phyloP scores from a whole-genome alignment of 2,797 vertebrate genomes.

The Channa striata region DNA sequence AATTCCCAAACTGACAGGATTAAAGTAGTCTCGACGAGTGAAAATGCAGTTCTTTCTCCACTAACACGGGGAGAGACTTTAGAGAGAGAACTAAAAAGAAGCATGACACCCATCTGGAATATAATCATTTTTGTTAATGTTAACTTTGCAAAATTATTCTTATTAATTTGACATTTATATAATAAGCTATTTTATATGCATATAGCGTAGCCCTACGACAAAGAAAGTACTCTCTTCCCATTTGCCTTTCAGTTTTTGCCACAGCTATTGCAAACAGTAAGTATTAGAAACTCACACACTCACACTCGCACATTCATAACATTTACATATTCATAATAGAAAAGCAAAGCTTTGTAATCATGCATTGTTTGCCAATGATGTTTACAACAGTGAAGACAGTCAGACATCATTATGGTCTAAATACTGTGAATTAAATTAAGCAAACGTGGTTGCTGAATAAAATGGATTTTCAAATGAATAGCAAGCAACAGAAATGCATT shows the following conservation, averaged over 20 bases:
- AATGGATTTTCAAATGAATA: slow-evolving; percentile 62
- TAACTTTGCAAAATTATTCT: slow-evolving; percentile 17
- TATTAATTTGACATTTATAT: slow-evolving; percentile 24
- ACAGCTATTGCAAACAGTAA: slow-evolving; percentile 39
- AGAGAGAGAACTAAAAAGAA: neutral
- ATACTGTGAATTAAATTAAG: slow-evolving; percentile 70
- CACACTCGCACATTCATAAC: slow-evolving; percentile 21
- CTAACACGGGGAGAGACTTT: too few species aligned
- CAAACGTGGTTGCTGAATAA: slow-evolving; percentile 50
- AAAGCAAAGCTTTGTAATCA: slow-evolving; percentile 63
- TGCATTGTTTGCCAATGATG: slow-evolving; percentile 68
- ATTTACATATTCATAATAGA: slow-evolving; percentile 69
- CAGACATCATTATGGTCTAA: slow-evolving; percentile 73
- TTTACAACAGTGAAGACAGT: slow-evolving; percentile 67
- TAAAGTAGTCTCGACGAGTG: too few species aligned
- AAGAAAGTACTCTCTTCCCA: neutral
- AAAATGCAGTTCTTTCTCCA: too few species aligned
- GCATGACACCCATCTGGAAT: neutral
- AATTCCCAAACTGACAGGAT: too few species aligned
- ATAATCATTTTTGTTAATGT: slow-evolving; percentile 6
- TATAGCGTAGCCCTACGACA: slow-evolving; percentile 7
- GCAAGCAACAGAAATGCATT: slow-evolving; percentile 19
- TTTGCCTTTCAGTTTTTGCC: slow-evolving; percentile 40
- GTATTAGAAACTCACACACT: slow-evolving; percentile 32
- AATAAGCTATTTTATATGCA: slow-evolving; percentile 11